Percentiles rank a stretch among this genome's conserved stretches.
Conservation (phyloP, 2,797 vertebrate species). For the Chaetophractus vellerosus region DNA sequence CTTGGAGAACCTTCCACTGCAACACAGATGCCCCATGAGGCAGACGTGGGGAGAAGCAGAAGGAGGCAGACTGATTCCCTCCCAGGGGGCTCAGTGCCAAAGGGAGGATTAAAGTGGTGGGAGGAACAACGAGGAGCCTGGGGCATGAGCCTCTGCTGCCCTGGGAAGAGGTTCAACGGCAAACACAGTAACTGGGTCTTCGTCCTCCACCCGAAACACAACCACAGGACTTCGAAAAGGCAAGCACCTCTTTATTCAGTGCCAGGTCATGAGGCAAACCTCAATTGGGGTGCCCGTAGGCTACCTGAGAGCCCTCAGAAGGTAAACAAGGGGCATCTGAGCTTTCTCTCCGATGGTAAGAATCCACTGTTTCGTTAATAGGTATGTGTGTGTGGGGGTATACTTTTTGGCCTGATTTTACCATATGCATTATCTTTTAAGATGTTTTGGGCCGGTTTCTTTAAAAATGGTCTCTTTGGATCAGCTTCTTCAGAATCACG, state of each 20-base stretch:
- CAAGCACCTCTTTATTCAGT: neutral
- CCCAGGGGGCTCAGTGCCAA: neutral
- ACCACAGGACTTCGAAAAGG: neutral
- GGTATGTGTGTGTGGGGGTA: no score
- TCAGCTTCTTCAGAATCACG: neutral
- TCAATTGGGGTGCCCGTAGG: neutral
- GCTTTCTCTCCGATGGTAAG: neutral
- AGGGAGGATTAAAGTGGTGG: neutral
- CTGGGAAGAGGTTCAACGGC: neutral
- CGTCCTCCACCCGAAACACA: neutral
- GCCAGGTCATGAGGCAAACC: neutral
- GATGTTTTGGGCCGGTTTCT: neutral
- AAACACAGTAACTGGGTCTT: neutral
- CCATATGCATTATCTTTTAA: neutral
- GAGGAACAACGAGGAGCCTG: accelerated
- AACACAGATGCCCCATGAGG: neutral
- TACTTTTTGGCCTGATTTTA: neutral
- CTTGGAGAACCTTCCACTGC: neutral
- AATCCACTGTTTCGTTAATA: neutral
- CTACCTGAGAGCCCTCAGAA: neutral
- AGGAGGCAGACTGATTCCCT: neutral
- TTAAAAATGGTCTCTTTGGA: neutral
- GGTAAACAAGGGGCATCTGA: neutral
- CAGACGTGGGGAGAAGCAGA: neutral
- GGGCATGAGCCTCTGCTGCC: no score